phyloP scores from a whole-genome alignment of 2,797 vertebrate species.

The Xenops minutus region DNA sequence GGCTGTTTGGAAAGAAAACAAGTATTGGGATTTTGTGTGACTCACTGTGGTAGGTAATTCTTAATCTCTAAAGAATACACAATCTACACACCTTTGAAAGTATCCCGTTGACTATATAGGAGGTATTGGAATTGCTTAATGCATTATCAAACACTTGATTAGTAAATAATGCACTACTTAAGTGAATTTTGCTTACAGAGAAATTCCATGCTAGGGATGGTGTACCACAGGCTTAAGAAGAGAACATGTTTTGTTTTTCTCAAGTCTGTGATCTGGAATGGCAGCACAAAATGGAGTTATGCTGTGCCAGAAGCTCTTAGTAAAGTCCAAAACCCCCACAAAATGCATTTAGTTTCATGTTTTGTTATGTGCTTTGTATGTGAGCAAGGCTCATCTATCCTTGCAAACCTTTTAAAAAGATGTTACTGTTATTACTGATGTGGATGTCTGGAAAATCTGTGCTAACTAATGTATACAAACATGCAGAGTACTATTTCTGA shows the following conservation, averaged over 20 bases:
- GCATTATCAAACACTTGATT: neutral
- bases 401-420: neutral
- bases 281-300: neutral
- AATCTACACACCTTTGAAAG: conserved; percentile 2
- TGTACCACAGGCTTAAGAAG: neutral
- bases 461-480: neutral
- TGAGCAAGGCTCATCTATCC: neutral
- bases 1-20: conserved; percentile 45
- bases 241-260: neutral
- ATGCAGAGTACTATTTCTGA: neutral
- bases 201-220: neutral
- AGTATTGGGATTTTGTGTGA: conserved; percentile 54
- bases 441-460: neutral
- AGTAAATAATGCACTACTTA: neutral
- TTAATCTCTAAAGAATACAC: neutral
- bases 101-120: neutral
- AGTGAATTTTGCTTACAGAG: neutral
- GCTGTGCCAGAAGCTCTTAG: neutral
- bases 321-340: neutral
- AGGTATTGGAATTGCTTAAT: neutral
- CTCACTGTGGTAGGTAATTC: neutral
- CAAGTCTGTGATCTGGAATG: neutral
- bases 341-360: neutral
- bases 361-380: neutral
- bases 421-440: neutral